phyloP scores from a whole-genome alignment of 2,797 vertebrate species.

The Dallia pectoralis region DNA sequence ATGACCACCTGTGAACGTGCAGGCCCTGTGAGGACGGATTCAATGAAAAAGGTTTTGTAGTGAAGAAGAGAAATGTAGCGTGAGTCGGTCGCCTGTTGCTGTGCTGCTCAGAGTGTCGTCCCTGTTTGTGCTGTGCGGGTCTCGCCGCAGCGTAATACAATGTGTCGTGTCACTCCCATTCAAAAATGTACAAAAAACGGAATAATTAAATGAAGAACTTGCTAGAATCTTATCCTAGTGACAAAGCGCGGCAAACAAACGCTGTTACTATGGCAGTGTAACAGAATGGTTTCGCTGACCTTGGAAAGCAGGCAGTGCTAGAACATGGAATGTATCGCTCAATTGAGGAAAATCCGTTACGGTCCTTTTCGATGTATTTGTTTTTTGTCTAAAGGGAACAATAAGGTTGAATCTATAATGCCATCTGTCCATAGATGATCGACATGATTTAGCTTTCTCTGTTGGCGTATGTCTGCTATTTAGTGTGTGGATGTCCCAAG shows the following conservation, averaged over 20 bases:
- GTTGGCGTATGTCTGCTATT: not conserved
- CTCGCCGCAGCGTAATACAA: conserved; percentile 3
- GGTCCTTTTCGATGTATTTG: too few relatives aligned
- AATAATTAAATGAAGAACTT: too few relatives aligned
- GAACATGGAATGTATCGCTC: too few relatives aligned
- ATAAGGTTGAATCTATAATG: too few relatives aligned
- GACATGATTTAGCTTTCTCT: not conserved
- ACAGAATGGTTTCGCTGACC: not conserved
- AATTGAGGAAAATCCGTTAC: not conserved
- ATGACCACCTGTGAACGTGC: not conserved
- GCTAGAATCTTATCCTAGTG: too few relatives aligned
- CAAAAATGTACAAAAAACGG: not conserved
- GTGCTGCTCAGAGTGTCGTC: not conserved
- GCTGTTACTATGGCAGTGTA: not conserved
- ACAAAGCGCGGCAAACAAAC: too few relatives aligned
- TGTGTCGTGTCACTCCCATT: not conserved
- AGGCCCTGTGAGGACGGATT: not conserved
- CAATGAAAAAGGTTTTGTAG: not conserved
- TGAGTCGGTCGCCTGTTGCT: not conserved
- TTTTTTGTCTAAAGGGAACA: not conserved
- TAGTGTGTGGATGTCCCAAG: not conserved
- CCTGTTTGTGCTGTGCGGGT: not conserved
- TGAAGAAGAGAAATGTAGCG: not conserved
- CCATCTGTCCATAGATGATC: not conserved
- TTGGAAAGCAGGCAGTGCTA: not conserved